Evolutionary conservation across 2,113 vertebrate genomes (phyloP), one percentile per base, ranked within the genome.

Genomic region (Sinosuthora webbiana): DNA sequence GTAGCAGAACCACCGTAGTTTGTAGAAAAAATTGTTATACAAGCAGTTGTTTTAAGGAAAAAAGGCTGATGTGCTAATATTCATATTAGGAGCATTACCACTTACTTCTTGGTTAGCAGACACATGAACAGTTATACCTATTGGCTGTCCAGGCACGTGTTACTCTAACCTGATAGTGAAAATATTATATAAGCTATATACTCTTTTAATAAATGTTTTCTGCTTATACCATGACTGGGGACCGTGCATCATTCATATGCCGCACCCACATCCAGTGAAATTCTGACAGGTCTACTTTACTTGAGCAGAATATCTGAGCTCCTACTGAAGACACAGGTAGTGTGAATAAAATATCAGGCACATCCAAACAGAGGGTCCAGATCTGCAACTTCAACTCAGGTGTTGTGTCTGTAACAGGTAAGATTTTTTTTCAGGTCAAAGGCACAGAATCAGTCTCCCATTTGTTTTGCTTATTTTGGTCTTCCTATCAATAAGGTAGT

Each of bases 201-300:
- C 13, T 45, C 2, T 53, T 73, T 33, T 7, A 63, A 31, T 63
- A 45, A 63, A 55, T 63, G 14, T 22, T 45, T 53, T 53, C 68
- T 63, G 7, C 4, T 45, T 39, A 15, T 18, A 45, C 49, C 1
- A 4, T 0, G 2, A 5, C 15, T 55, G 49, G 15, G 28, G 18
- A 33, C 18, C 0, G 1, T 45, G n/a, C 18, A 55, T 28, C 49
- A 15, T 33, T 28, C n/a, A 33, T 15, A 23, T 0, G 0, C 17
- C 0, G 0, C 11, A 18, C 7, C 28, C 24, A 23, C 18, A 67
- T 45, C 18, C 28, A 74, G 59, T 39, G 45, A 70, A 76, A 77
- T 77, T 69, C 50, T 59, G 64, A 50, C 50, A 59, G 16, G 25
- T 88, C 69, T 87, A 65, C 44, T 63, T 55, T 47, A 41, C 27